Evolutionary conservation across 2,888 invertebrate genomes (phyloP).

Genomic region (Tetragonisca angustula): DNA sequence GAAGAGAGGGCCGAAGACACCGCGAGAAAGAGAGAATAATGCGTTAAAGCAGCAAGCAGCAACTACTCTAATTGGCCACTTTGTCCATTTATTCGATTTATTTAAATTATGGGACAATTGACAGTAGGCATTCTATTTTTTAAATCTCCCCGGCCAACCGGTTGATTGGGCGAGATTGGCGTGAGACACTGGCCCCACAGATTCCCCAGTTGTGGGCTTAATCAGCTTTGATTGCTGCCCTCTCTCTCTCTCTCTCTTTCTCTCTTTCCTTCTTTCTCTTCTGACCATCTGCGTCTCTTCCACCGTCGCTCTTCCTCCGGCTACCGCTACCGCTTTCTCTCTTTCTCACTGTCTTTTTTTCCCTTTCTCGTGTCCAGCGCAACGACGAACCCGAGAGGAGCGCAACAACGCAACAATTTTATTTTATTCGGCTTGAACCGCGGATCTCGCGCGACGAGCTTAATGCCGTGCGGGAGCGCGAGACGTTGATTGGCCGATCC

Average conservation of each 20-base stretch:
- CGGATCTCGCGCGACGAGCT: slow-evolving; percentile 69
- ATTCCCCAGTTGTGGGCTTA: slow-evolving; percentile 84
- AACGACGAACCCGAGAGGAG: slow-evolving; percentile 26
- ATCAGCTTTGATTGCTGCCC: slow-evolving; percentile 84
- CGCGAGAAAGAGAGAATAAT: slow-evolving; percentile 77
- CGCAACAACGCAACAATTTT: slow-evolving; percentile 68
- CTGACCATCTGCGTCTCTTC: slow-evolving; percentile 25
- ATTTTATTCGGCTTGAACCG: slow-evolving; percentile 75
- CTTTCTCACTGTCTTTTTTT: slow-evolving; percentile 39
- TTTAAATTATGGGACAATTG: slow-evolving; percentile 85
- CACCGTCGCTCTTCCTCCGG: neutral
- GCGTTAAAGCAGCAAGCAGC: slow-evolving; percentile 81
- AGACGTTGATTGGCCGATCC: slow-evolving; percentile 71
- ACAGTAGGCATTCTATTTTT: slow-evolving; percentile 85
- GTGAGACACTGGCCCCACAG: slow-evolving; percentile 84
- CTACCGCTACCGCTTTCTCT: neutral
- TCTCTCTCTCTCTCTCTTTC: slow-evolving; percentile 61
- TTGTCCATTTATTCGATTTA: slow-evolving; percentile 85
- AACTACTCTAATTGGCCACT: slow-evolving; percentile 84
- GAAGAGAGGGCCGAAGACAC: slow-evolving; percentile 69
- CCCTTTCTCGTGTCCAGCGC: slow-evolving; percentile 44
- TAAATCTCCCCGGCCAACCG: slow-evolving; percentile 83
- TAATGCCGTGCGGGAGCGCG: slow-evolving; percentile 68
- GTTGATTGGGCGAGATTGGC: slow-evolving; percentile 84
- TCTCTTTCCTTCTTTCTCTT: slow-evolving; percentile 41